These are phyloP conservation scores for Patella depressa DNA, from an alignment of 2,888 invertebrate genomes.

Conservation along the genomic window DNA sequence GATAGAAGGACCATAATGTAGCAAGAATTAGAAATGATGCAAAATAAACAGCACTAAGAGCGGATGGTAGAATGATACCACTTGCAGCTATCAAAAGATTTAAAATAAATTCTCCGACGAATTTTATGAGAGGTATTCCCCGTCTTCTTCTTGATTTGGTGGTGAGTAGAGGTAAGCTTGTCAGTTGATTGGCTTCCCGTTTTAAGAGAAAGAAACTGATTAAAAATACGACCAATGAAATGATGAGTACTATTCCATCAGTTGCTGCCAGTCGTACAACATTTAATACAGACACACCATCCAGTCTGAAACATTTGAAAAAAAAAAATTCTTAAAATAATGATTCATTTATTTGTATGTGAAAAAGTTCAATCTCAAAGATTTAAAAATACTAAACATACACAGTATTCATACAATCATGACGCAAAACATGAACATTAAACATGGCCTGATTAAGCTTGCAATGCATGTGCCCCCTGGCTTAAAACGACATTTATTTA, in stretches of 20 bases:
- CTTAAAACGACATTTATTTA: no score
- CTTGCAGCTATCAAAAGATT: slow-evolving; percentile 60
- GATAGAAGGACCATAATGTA: slow-evolving; percentile 81
- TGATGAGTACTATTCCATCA: slow-evolving; percentile 60
- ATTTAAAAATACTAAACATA: no score
- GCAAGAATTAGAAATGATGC: slow-evolving; percentile 86
- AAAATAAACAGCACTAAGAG: slow-evolving; percentile 88
- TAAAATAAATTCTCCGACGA: slow-evolving; percentile 56
- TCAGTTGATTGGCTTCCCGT: slow-evolving; percentile 16
- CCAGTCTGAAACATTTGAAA: slow-evolving; percentile 48
- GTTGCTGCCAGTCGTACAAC: slow-evolving; percentile 63
- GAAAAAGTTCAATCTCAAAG: no score
- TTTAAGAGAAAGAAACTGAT: slow-evolving; percentile 22
- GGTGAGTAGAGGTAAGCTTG: slow-evolving; percentile 27
- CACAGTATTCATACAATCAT: no score
- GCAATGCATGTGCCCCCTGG: no score
- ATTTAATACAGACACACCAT: slow-evolving; percentile 48
- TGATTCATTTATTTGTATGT: no score
- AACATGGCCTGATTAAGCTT: no score
- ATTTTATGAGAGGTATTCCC: slow-evolving; percentile 43
- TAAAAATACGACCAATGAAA: slow-evolving; percentile 56
- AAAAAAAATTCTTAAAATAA: not conserved
- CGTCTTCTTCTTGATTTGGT: slow-evolving; percentile 34
- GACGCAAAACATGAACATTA: no score
- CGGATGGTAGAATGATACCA: slow-evolving; percentile 85